Conservation (phyloP, 2,113 vertebrate genomes). For the Hiodon tergisus region DNA sequence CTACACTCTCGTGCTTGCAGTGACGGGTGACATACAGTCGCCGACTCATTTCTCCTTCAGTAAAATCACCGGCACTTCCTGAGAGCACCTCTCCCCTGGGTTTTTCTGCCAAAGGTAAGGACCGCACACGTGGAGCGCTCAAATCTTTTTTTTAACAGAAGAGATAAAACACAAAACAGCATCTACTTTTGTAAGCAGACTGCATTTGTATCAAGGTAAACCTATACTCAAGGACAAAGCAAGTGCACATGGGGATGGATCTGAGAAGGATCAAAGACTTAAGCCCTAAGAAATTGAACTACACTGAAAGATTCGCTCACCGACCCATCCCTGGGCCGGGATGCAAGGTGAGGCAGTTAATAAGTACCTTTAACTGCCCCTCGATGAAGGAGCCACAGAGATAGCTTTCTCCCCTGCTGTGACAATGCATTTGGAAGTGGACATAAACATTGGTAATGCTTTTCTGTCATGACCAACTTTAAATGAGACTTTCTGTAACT, state of each 20-base stretch:
- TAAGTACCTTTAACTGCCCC: neutral
- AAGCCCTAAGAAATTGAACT: conserved; percentile 1
- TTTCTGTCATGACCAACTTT: too few species aligned
- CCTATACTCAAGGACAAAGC: neutral
- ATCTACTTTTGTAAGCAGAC: neutral
- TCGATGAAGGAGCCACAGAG: neutral
- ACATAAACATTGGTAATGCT: too few species aligned
- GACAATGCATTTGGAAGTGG: neutral
- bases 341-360: neutral
- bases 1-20: too few species aligned
- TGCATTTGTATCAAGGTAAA: neutral
- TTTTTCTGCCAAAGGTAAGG: too few species aligned
- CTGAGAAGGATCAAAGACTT: neutral
- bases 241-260: neutral
- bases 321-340: neutral
- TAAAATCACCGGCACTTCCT: too few species aligned
- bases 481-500: too few species aligned
- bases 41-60: too few species aligned
- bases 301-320: neutral
- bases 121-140: too few species aligned
- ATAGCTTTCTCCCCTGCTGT: neutral
- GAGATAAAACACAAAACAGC: too few species aligned
- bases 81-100: too few species aligned
- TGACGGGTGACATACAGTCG: too few species aligned
- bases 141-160: too few species aligned